These are phyloP conservation scores for Labroides dimidiatus DNA, from an alignment of 2,797 vertebrate genomes.

Conservation along the genomic window DNA sequence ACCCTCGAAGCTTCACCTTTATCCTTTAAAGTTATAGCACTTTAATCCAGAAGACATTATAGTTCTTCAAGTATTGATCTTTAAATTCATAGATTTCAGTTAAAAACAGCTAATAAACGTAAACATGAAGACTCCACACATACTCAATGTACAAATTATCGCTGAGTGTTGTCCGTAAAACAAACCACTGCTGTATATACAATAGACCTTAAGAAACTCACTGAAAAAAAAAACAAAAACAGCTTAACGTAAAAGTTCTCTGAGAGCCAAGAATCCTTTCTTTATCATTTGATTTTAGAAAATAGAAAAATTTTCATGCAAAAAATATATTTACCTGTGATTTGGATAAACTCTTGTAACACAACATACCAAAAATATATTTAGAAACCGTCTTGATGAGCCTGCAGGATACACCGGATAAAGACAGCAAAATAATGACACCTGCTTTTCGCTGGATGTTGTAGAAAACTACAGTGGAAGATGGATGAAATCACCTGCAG, in stretches of 20 bases:
- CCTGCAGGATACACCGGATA: slow-evolving; percentile 65
- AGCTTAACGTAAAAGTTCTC: slow-evolving; percentile 70
- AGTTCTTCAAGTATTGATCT: slow-evolving; percentile 55
- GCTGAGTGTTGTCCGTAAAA: slow-evolving; percentile 64
- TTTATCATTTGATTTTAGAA: slow-evolving; percentile 74
- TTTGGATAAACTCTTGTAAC: slow-evolving; percentile 81
- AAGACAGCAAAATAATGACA: slow-evolving; percentile 62
- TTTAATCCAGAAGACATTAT: slow-evolving; percentile 45
- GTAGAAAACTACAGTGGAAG: slow-evolving; percentile 37
- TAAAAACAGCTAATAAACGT: slow-evolving; percentile 62
- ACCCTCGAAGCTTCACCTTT: slow-evolving; percentile 27
- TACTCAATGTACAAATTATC: slow-evolving; percentile 58
- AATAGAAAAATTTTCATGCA: slow-evolving; percentile 86
- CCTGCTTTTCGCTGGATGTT: slow-evolving; percentile 46
- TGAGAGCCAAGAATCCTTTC: slow-evolving; percentile 59
- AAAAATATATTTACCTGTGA: slow-evolving; percentile 84
- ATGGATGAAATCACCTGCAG: slow-evolving; percentile 46
- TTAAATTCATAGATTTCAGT: slow-evolving; percentile 51
- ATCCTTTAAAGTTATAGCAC: slow-evolving; percentile 25
- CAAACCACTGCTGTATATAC: slow-evolving; percentile 79
- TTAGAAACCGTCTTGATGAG: slow-evolving; percentile 73
- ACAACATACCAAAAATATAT: slow-evolving; percentile 87
- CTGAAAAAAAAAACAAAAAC: slow-evolving; percentile 48
- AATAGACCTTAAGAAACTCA: slow-evolving; percentile 75
- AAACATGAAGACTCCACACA: slow-evolving; percentile 66